A percentile compares a stretch with the other conserved stretches of the same genome.
Conservation (phyloP, 2,113 vertebrate species). For the Oryzias curvinotus region DNA sequence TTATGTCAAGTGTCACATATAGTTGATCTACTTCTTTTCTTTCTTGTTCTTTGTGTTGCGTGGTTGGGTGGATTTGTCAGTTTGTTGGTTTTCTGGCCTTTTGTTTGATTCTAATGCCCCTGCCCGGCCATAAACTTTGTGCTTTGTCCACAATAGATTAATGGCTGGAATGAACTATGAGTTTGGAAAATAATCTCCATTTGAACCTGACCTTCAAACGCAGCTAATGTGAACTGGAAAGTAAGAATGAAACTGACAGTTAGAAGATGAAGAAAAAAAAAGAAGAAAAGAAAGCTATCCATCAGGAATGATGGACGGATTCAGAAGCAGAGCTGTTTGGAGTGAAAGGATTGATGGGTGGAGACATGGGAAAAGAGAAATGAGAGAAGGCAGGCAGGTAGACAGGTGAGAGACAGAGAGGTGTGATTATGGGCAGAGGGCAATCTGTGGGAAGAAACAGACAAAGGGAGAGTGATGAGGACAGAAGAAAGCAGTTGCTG, state of each 20-base stretch:
- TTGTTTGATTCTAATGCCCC: constrained; percentile 43
- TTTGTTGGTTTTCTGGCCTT: constrained; percentile 34
- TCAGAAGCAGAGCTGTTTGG: constrained; percentile 45
- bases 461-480: constrained; percentile 41
- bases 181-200: constrained; percentile 38
- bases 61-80: constrained; percentile 4
- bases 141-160: constrained; percentile 33
- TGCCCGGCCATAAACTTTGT: constrained; percentile 21
- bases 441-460: constrained; percentile 33
- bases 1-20: not conserved
- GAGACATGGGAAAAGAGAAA: constrained; percentile 51
- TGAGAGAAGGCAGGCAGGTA: constrained; percentile 28
- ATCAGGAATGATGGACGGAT: constrained; percentile 19
- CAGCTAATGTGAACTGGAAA: constrained; percentile 22
- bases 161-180: constrained; percentile 30
- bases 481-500: constrained; percentile 29
- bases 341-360: constrained; percentile 54
- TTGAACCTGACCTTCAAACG: constrained; percentile 50
- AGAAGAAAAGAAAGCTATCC: constrained; percentile 22
- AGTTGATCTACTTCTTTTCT: constrained; percentile 7
- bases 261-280: not conserved
- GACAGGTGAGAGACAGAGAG: constrained; percentile 60
- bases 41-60: constrained; percentile 35
- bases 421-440: constrained; percentile 47
- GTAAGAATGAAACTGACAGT: not conserved